A percentile compares a stretch with the other conserved stretches of the same genome.
Conservation (phyloP, 2,888 invertebrate genomes). For the Teinopalpus imperialis region DNA sequence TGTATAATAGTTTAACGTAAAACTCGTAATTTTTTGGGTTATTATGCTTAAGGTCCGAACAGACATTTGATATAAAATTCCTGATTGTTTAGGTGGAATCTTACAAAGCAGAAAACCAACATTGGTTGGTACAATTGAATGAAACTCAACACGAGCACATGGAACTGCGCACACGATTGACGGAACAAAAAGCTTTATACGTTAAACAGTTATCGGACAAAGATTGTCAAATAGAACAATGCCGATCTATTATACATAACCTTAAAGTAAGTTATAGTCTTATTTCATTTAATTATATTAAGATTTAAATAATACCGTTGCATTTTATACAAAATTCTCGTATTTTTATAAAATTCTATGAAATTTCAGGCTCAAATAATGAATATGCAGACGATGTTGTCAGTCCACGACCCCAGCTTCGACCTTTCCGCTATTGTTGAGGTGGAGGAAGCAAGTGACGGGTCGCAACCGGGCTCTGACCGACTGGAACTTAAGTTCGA, state of each 20-base stretch:
- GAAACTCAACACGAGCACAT: slow-evolving; percentile 77
- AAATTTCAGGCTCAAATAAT: slow-evolving; percentile 61
- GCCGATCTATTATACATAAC: slow-evolving; percentile 62
- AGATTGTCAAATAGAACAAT: slow-evolving; percentile 69
- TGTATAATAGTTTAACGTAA: too few relatives aligned
- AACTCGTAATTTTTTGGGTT: too few relatives aligned
- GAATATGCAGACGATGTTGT: slow-evolving; percentile 72
- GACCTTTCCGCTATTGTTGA: slow-evolving; percentile 75
- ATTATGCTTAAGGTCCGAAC: too few relatives aligned
- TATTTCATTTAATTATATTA: not conserved
- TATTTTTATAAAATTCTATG: not conserved
- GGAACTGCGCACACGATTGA: slow-evolving; percentile 72
- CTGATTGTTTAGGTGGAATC: slow-evolving; percentile 78
- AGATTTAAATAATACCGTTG: too few relatives aligned
- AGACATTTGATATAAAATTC: too few relatives aligned
- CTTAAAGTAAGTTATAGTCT: slow-evolving; percentile 49
- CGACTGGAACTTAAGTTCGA: slow-evolving; percentile 67
- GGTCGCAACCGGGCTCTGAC: slow-evolving; percentile 61
- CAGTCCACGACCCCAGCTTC: slow-evolving; percentile 71
- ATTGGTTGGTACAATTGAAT: slow-evolving; percentile 82
- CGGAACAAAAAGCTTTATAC: slow-evolving; percentile 64
- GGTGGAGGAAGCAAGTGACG: slow-evolving; percentile 65
- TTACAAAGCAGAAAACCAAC: slow-evolving; percentile 84
- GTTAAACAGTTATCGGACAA: slow-evolving; percentile 67
- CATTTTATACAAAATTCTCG: too few relatives aligned